Evolutionary conservation across 2,113 vertebrate species (phyloP).

Genomic region (Hippocampus zosterae): DNA sequence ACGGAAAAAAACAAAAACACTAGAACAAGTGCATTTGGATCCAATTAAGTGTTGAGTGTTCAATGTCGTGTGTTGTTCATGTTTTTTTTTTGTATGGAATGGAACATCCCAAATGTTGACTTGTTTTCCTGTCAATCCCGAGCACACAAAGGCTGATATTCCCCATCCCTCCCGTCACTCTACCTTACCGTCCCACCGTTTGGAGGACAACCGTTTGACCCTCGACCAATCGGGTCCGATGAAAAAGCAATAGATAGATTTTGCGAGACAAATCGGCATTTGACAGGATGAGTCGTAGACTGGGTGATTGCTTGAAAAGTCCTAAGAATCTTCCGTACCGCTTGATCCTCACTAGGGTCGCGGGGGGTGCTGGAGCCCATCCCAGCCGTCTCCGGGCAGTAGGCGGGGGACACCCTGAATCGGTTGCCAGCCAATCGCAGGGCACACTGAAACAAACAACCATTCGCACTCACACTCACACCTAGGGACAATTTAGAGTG

Average conservation of each 20-base stretch:
- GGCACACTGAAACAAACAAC: too few species aligned
- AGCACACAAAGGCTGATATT: constrained; percentile 9
- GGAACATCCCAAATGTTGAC: constrained; percentile 67
- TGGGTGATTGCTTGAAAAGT: not conserved
- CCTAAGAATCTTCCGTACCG: too few species aligned
- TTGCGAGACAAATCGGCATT: not conserved
- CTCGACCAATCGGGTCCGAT: not conserved
- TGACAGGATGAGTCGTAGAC: not conserved
- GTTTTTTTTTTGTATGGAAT: constrained; percentile 74
- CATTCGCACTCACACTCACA: too few species aligned
- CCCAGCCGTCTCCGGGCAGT: too few species aligned
- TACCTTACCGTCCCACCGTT: not conserved
- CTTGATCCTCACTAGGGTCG: too few species aligned
- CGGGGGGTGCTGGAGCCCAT: too few species aligned
- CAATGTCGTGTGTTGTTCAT: constrained; percentile 80
- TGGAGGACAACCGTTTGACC: not conserved
- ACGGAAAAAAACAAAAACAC: constrained; percentile 25
- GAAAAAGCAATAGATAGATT: not conserved
- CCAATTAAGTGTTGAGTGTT: constrained; percentile 75
- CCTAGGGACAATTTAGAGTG: too few species aligned
- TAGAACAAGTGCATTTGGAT: constrained; percentile 62
- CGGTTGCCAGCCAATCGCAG: too few species aligned
- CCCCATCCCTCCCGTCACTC: not conserved
- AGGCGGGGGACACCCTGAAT: too few species aligned
- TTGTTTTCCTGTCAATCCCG: constrained; percentile 50